These are phyloP conservation scores for Leptobrachium leishanense DNA, from an alignment of 2,113 vertebrate species.

Conservation along the genomic window DNA sequence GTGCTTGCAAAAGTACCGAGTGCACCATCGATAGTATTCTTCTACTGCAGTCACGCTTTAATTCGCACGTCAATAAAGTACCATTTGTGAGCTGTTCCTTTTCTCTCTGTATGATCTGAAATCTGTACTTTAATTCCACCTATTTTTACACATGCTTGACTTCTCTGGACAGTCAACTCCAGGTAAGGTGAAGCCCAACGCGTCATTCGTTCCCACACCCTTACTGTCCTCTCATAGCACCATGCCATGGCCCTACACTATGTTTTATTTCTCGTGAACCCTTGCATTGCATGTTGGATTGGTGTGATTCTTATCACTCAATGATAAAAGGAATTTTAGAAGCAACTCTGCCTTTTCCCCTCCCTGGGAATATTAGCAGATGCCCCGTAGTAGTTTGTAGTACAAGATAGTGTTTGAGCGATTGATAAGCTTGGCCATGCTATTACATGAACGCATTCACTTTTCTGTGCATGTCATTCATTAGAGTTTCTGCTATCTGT, in stretches of 20 bases:
- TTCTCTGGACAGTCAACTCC: constrained; percentile 73
- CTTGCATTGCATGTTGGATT: neutral
- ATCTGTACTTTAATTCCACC: constrained; percentile 57
- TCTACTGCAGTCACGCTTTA: no score
- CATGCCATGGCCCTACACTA: neutral
- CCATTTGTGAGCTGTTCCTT: neutral
- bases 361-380: neutral
- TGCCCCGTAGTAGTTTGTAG: neutral
- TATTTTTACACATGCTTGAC: constrained; percentile 80
- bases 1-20: no score
- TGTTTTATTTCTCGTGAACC: neutral
- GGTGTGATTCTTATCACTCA: neutral
- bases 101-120: neutral
- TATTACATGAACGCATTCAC: neutral
- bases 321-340: neutral
- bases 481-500: no score
- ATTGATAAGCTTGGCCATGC: neutral
- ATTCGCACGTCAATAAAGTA: no score
- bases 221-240: neutral
- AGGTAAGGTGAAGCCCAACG: constrained; percentile 75
- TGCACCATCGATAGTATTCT: no score
- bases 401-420: neutral
- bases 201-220: constrained; percentile 16
- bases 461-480: no score
- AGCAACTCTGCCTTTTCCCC: neutral